Conservation (phyloP, 2,888 invertebrate species). For the Phalera bucephala region DNA sequence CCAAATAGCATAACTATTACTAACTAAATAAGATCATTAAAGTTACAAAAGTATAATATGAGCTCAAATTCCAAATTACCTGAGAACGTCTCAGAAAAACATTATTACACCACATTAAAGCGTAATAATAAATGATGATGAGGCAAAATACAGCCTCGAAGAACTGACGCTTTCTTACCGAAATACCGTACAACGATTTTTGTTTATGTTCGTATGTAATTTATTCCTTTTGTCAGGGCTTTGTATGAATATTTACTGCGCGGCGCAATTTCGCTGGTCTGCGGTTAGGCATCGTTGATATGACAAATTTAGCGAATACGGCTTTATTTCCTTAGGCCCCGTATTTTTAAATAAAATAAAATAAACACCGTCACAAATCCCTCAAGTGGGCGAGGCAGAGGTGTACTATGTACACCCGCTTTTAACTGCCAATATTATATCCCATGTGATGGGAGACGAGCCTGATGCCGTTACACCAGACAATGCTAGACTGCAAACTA, state of each 20-base stretch:
- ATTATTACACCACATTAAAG: neutral
- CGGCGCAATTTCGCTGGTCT: constrained; percentile 8
- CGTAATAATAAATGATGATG: constrained; percentile 3
- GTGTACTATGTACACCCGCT: no score
- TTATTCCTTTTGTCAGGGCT: constrained; percentile 34
- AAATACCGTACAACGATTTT: constrained; percentile 31
- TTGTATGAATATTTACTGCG: constrained; percentile 31
- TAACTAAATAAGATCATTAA: no score
- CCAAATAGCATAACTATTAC: no score
- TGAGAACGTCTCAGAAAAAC: neutral
- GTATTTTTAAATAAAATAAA: constrained; percentile 20
- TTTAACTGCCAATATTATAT: no score
- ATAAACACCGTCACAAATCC: no score
- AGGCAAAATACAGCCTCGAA: neutral
- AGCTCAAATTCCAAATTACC: neutral
- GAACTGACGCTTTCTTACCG: constrained; percentile 10
- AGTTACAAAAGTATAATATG: no score
- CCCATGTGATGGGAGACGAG: no score
- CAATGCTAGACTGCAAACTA: no score
- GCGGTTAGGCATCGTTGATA: constrained; percentile 11
- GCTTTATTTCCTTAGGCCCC: constrained; percentile 10
- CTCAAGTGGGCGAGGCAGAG: no score
- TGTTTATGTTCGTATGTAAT: constrained; percentile 29
- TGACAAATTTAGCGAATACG: constrained; percentile 21
- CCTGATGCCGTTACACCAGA: no score